Evolutionary conservation across 1,140 invertebrate species (phyloP), one percentile per base, ranked within the genome.

Genomic region (Philaenus spumarius): DNA sequence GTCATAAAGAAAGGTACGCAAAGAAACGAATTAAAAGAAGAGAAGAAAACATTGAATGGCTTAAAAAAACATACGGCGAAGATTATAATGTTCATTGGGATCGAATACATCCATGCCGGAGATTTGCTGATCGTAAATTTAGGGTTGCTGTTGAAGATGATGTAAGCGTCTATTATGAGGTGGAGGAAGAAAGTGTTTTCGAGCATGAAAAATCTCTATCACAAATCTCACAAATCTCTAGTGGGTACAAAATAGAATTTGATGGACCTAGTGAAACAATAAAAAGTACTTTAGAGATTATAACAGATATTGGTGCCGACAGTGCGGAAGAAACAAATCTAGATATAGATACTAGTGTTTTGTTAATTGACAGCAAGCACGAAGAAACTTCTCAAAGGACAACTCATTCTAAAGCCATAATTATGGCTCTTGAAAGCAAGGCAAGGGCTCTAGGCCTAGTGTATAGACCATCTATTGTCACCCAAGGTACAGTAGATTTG

Each of bases 1-100:
- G 42, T 35, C 45, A 51, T 22, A 58, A n/a, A n/a, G 56, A 47
- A 48, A 14, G 23, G n/a, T 58, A 58, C 23, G 7, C 5, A 5
- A 34, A 50, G 23, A 51, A 30, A 35, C 48, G 48, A 23, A 37
- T 47, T 15, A 50, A 51, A 58, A 48, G 45, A 12, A 26, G 56
- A 15, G 24, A 58, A 26, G 46, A 58, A 51, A 50, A 40, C 7
- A 24, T 58, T 11, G 46, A 35, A 7, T 26, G 45, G 35, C n/a
- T 58, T 17, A 47, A 58, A 40, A 19, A 47, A 9, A 58, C 37
- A 7, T 58, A 58, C 26, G 56, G 56, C 9, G 46, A 48, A 14
- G 45, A 58, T 24, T 58, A 58, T 24, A 51, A 39, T 24, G 22
- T 50, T 2, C 22, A 42, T 22, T 58, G 56, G 56, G 46, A 58